A percentile compares a stretch with the other conserved stretches of the same genome.
Evolutionary conservation across 2,888 invertebrate genomes (phyloP).

Genomic region (Helleia helle): DNA sequence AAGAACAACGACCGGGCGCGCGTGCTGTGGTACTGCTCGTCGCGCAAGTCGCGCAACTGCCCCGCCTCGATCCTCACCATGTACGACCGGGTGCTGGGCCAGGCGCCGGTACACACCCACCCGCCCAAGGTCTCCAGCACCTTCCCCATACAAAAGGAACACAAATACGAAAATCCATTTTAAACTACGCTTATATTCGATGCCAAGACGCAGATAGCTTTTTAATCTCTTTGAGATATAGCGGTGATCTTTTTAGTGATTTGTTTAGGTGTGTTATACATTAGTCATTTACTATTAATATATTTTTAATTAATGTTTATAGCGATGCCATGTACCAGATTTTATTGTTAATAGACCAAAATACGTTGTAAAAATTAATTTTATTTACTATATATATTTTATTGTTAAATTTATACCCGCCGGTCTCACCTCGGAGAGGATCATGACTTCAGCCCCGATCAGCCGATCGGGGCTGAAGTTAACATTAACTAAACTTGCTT

Average conservation of each 20-base stretch:
- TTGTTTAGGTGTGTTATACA: neutral
- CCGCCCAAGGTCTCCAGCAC: slow-evolving; percentile 37
- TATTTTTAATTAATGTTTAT: neutral
- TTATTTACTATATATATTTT: neutral
- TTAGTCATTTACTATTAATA: neutral
- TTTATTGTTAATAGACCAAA: neutral
- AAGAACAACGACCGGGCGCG: slow-evolving; percentile 34
- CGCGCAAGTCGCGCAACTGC: slow-evolving; percentile 44
- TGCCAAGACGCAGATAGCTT: neutral
- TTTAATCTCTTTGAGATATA: neutral
- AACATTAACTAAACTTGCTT: neutral
- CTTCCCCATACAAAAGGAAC: slow-evolving; percentile 10
- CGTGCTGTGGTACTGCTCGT: slow-evolving; percentile 49
- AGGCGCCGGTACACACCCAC: slow-evolving; percentile 41
- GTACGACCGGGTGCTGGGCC: slow-evolving; percentile 37
- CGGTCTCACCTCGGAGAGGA: too few relatives aligned
- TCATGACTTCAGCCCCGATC: too few relatives aligned
- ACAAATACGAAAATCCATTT: neutral
- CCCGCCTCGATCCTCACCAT: slow-evolving; percentile 41
- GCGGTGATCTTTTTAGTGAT: neutral
- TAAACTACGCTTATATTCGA: neutral
- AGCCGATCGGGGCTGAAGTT: neutral
- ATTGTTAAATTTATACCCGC: neutral
- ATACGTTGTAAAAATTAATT: neutral
- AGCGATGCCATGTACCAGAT: neutral